Base-by-base conservation (phyloP, 1,140 invertebrate genomes). In the Penaeus indicus region DNA sequence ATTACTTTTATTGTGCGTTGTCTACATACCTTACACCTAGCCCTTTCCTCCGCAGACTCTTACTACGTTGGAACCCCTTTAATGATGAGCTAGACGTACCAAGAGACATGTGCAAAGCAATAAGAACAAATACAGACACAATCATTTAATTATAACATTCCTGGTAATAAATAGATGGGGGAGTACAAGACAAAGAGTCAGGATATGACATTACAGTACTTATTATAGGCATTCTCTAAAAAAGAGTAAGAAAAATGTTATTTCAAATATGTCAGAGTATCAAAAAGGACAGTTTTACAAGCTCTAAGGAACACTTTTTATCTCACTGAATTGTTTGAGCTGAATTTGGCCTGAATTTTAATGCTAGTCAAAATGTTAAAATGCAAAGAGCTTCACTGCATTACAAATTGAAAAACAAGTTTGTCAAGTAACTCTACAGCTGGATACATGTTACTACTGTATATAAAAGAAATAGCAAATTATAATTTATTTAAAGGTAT, bases 51-150 rank as follows among this genome's bases (percentile, higher is more conserved):
- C 84, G 84, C 72, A 72, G 84, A 77, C 84, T 85, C 84, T 85
- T 85, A 75, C 84, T 85, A 75, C 84, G 84, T 75, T 85, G 84
- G 60, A 85, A 85, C 60, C 84, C 84, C 32, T 78, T 85, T 47
- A 85, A 78, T 54, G 84, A 85, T n/a, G 84, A 85, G 60, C 84
- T 85, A 63, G 67, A 77, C 42, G 72, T 72, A 85, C 69, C 72
- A 75, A 83, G 32, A 83, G 64, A 62, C 60, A 38, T 62, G 81
- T 83, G 81, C 81, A 83, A 83, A 62, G 81, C 32, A 64, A 38
- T 83, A 83, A 63, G 81, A 83, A 83, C 81, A 32, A 38, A 27
- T 83, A 83, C 18, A 83, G 10, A 32, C n/a, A 63, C 60, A 83
- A 32, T 63, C 27, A 32, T 63, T 38, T 64, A 64, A 61, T 27